Percentiles rank a stretch among this genome's conserved stretches.
Conservation (phyloP, 2,113 vertebrate genomes). For the Diphyllodes magnificus region DNA sequence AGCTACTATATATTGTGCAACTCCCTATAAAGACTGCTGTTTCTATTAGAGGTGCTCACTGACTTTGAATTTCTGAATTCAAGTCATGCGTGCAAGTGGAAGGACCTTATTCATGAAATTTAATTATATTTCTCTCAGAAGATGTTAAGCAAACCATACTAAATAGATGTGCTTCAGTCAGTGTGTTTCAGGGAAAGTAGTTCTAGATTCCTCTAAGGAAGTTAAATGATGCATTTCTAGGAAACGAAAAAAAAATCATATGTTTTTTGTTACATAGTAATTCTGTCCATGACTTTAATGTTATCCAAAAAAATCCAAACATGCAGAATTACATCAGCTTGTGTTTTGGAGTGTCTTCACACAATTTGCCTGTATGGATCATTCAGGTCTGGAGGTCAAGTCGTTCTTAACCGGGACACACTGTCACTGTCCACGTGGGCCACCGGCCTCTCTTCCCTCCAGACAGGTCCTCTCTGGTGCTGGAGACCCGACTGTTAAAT, state of each 20-base stretch:
- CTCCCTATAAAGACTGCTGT: not conserved
- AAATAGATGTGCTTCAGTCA: not conserved
- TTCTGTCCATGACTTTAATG: not conserved
- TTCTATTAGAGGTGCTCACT: not conserved
- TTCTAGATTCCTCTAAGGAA: not conserved
- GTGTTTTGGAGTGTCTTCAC: not conserved
- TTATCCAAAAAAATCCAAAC: not conserved
- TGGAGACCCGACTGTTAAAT: rapidly evolving
- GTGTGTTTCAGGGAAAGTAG: not conserved
- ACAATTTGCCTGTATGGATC: not conserved
- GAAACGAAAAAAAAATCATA: not conserved
- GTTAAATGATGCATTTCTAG: not conserved
- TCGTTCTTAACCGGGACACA: not conserved
- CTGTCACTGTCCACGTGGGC: rapidly evolving
- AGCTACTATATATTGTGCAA: not conserved
- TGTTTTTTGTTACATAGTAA: not conserved
- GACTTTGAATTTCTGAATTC: not conserved
- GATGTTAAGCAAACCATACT: not conserved
- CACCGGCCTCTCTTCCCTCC: not conserved
- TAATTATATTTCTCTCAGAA: not conserved
- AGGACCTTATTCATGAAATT: not conserved
- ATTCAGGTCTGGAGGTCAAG: not conserved
- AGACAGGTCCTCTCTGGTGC: not conserved
- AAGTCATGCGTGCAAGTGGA: not conserved
- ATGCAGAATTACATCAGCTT: not conserved